These are phyloP conservation scores for Sorex araneus DNA, from an alignment of 2,113 vertebrate genomes.

Conservation along the genomic window DNA sequence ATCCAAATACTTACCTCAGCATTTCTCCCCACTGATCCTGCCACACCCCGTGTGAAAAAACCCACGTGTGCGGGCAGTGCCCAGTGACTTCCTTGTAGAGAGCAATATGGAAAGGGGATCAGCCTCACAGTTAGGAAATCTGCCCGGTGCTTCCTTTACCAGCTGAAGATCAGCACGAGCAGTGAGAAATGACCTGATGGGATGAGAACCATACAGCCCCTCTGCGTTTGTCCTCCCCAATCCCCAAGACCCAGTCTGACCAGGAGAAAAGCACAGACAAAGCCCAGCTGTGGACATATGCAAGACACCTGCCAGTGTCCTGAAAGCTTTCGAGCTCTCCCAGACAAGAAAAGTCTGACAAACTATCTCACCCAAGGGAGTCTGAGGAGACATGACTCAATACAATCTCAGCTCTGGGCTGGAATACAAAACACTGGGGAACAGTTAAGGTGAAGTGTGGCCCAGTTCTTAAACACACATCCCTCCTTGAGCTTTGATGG, in stretches of 20 bases:
- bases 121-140: not conserved
- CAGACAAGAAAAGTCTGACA: not conserved
- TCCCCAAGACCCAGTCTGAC: not conserved
- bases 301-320: not conserved
- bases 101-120: not conserved
- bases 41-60: too few species aligned
- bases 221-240: not conserved
- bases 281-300: not conserved
- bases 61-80: not conserved
- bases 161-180: not conserved
- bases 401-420: too few species aligned
- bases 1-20: not conserved
- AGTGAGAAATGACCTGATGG: not conserved
- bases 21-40: too few species aligned
- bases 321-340: not conserved
- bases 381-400: constrained; percentile 7
- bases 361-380: not conserved
- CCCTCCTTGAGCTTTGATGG: not conserved
- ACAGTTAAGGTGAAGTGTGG: not conserved
- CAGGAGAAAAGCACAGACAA: not conserved
- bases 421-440: not conserved
- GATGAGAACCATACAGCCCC: not conserved
- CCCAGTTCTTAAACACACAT: not conserved
- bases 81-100: not conserved
- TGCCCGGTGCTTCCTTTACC: not conserved